These are phyloP conservation scores for Microplitis mediator DNA, from an alignment of 1,140 invertebrate genomes.

Conservation along the genomic window DNA sequence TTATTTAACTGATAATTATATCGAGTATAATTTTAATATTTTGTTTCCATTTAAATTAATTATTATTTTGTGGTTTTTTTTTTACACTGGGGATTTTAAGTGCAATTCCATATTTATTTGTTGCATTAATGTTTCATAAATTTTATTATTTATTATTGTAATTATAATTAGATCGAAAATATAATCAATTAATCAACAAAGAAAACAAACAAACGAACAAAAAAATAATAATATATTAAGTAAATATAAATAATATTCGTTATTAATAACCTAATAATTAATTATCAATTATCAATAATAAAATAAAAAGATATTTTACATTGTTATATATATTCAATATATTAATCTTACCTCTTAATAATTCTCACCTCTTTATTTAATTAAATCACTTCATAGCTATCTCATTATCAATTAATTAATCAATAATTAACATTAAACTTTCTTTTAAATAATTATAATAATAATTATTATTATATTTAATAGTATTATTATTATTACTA, in stretches of 20 bases:
- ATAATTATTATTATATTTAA: background rate
- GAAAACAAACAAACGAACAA: too few relatives aligned
- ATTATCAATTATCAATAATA: background rate
- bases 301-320: background rate
- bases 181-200: background rate
- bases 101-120: conserved; percentile 11
- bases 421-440: conserved; percentile 5
- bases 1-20: background rate
- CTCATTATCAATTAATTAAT: background rate
- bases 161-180: background rate
- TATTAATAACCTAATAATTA: background rate
- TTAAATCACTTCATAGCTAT: conserved; percentile 2
- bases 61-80: background rate
- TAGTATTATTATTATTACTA: background rate
- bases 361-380: background rate
- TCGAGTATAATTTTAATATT: background rate
- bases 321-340: background rate
- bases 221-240: too few relatives aligned
- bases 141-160: background rate
- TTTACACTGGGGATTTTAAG: too few relatives aligned
- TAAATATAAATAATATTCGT: background rate
- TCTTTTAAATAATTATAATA: conserved; percentile 7
- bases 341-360: background rate
- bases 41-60: background rate
- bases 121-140: too few relatives aligned